Percentiles rank a stretch among this genome's conserved stretches.
Evolutionary conservation across 2,888 invertebrate species (phyloP).

Genomic region (Meta bourneti): DNA sequence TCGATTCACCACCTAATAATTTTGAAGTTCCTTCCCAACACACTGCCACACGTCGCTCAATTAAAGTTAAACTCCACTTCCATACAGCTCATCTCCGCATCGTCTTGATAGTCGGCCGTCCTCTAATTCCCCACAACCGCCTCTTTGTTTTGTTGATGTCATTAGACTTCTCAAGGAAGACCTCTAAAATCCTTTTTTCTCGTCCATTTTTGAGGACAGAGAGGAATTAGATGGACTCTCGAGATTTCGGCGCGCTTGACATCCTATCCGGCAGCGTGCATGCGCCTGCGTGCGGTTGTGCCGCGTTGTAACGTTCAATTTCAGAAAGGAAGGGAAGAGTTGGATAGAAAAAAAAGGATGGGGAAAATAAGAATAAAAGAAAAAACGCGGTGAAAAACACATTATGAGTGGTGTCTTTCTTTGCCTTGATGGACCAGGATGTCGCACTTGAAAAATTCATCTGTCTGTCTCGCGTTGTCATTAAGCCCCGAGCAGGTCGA

Average conservation of each 20-base stretch:
- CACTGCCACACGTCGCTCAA: no score
- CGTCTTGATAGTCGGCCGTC: no score
- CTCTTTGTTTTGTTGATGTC: slow-evolving; percentile 57
- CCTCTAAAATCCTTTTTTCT: slow-evolving; percentile 42
- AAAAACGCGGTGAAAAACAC: slow-evolving; percentile 15
- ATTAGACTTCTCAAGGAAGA: slow-evolving; percentile 63
- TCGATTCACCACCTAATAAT: no score
- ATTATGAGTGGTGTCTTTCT: slow-evolving; percentile 61
- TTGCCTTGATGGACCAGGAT: slow-evolving; percentile 51
- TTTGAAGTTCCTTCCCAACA: no score
- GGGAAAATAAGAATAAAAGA: slow-evolving; percentile 9
- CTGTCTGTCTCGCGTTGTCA: slow-evolving; percentile 35
- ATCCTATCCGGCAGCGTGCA: slow-evolving; percentile 36
- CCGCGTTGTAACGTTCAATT: slow-evolving; percentile 12
- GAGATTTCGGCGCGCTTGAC: slow-evolving; percentile 58
- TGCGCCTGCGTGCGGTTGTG: slow-evolving; percentile 19
- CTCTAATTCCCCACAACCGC: slow-evolving; percentile 28
- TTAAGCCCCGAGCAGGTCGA: background rate
- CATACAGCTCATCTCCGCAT: no score
- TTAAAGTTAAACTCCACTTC: no score
- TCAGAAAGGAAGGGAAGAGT: background rate
- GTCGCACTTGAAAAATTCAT: slow-evolving; percentile 49
- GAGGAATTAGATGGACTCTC: slow-evolving; percentile 66
- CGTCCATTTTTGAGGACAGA: slow-evolving; percentile 41
- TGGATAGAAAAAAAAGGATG: no score